Evolutionary conservation across 2,113 vertebrate species (phyloP).

Genomic region (Mystacornis crossleyi): DNA sequence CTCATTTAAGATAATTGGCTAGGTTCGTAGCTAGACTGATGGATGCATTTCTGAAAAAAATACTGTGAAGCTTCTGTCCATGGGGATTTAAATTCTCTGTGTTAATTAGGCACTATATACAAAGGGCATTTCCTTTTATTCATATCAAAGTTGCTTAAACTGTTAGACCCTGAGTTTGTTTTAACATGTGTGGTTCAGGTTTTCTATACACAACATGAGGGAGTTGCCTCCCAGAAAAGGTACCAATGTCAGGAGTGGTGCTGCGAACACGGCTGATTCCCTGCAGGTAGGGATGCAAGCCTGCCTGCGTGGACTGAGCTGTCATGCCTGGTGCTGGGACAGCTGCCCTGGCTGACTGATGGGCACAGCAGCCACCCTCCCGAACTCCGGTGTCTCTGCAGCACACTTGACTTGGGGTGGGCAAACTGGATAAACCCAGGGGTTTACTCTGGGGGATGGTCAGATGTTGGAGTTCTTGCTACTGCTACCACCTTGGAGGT

Average conservation of each 20-base stretch:
- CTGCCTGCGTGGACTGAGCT: accelerated
- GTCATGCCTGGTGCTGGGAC: accelerated
- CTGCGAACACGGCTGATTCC: neutral
- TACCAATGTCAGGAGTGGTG: accelerated
- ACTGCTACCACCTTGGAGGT: neutral
- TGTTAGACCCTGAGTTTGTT: neutral
- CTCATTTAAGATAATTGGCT: neutral
- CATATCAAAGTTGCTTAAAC: neutral
- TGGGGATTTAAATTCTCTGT: neutral
- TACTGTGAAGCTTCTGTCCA: neutral
- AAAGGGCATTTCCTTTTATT: neutral
- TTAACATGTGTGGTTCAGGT: neutral
- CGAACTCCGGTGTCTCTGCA: accelerated
- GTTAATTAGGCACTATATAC: neutral
- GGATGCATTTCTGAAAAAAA: neutral
- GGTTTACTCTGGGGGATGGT: too few species aligned
- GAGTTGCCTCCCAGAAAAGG: neutral
- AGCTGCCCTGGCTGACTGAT: neutral
- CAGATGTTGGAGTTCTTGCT: neutral
- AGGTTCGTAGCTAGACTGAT: neutral
- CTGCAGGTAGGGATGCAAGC: accelerated
- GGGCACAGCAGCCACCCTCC: neutral
- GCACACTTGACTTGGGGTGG: accelerated
- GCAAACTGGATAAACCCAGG: neutral
- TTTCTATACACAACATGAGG: neutral